Evolutionary conservation across 2,113 vertebrate species (phyloP).

Genomic region (Hyperopisus bebe): DNA sequence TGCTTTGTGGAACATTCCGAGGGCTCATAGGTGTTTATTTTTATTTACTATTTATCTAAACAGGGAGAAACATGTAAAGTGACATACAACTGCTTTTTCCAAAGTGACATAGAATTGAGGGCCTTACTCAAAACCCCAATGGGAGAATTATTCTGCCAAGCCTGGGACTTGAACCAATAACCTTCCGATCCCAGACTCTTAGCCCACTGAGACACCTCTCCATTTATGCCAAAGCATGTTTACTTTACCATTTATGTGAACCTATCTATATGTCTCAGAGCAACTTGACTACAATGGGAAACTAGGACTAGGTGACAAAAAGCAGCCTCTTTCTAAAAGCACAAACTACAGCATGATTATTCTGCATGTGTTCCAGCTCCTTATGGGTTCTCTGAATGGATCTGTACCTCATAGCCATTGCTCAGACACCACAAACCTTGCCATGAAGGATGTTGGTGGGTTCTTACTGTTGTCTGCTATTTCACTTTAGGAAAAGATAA

Average conservation of each 20-base stretch:
- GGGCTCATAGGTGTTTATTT: background rate
- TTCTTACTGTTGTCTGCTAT: background rate
- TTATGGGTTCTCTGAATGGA: background rate
- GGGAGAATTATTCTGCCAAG: background rate
- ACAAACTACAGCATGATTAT: background rate
- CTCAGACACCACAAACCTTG: background rate
- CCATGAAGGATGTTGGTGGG: background rate
- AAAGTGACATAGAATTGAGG: background rate
- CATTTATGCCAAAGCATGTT: background rate
- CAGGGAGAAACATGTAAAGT: background rate
- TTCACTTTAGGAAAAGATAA: constrained; percentile 2
- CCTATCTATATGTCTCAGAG: background rate
- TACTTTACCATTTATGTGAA: background rate
- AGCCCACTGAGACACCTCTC: background rate
- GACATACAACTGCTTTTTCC: background rate
- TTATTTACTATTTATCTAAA: background rate
- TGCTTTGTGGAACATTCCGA: background rate
- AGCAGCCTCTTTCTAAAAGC: background rate
- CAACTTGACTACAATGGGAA: background rate
- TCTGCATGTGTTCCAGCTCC: background rate
- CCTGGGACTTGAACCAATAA: background rate
- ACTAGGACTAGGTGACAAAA: background rate
- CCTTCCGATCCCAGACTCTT: background rate
- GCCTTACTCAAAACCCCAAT: background rate
- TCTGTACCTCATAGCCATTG: background rate